Evolutionary conservation across 2,113 vertebrate species (phyloP), one percentile per base, ranked within the genome.

Genomic region (Malurus melanocephalus): DNA sequence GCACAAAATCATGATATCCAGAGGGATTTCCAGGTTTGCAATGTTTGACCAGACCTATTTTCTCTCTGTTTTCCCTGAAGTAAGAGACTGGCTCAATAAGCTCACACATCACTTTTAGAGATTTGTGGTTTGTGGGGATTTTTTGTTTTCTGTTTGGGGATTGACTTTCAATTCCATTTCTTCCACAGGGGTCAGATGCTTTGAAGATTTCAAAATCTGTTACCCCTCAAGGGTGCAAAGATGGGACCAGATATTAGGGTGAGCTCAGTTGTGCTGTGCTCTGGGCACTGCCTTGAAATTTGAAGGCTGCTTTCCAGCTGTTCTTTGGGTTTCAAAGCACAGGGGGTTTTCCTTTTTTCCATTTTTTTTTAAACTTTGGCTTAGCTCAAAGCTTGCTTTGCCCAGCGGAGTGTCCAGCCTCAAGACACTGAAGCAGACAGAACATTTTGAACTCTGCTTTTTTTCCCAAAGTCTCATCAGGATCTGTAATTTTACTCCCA

Each of bases 301-400:
- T 56, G 5, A 75, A 60, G 28, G 11, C 61, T 67, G n/a, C 6
- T 83, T 80, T 17, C 14, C 24, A 1, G 21, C 9, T 66, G 8
- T 27, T 73, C 11, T 40, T 45, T 80, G n/a, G 6, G 2, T 61
- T 75, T 60, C 42, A 88, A 76, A 82, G 40, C 8, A 38, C 30
- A 45, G 10, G 3, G 0, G 1, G 6, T 33, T 43, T 23, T 9
- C 0, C 7, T 16, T 20, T 59, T 52, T 12, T 7, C 5, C 13
- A 8, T 13, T 40, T 76, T 22, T 10, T 13, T 20, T 64, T 35
- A 0, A 4, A 21, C 7, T 87, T 76, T 3, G 2, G 3, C 9
- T 74, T 40, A 74, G 13, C 43, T 9, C 48, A 48, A 24, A 43
- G 33, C 26, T 82, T 73, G 24, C 30, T 67, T 62, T 30, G 22